Evolutionary conservation across 1,140 invertebrate species (phyloP), one percentile per base, ranked within the genome.

Genomic region (Euborellia annulipes): DNA sequence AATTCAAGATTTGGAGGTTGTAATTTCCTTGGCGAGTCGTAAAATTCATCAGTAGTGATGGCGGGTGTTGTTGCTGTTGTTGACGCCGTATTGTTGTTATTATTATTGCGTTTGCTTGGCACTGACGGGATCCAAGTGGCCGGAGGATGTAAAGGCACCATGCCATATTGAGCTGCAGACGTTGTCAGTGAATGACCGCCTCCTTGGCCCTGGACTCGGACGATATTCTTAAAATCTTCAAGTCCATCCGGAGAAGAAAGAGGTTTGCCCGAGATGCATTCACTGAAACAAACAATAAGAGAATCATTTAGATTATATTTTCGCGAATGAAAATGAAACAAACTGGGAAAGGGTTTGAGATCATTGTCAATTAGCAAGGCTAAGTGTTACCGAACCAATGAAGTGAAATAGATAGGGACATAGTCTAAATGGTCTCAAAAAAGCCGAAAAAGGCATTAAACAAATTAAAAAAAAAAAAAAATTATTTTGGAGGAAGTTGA

Each of bases 251-350:
- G 47, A 30, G 45, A 52, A 22, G 51, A 46, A 34, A 71, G 62
- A 8, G 76, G 73, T 48, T 71, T 74, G 36, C 90, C 91, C 43
- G 88, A 88, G 50, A 85, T 82, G 61, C 90, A 94, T 62, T 92
- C 86, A 46, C 85, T 90, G 51, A 72, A 66, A 8, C 60, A 63
- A 47, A 71, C 64, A 53, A 71, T 70, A 21, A 66, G 64, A 13
- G 60, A 61, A 23, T 61, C 59, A 11, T 52, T 50, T 45, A 52
- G 55, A 40, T 36, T 42, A 42, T 50, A 19, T 22, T 43, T 48
- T 18, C 50, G 46, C n/a, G n/a, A n/a, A n/a, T n/a, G n/a, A n/a
- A n/a, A n/a, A n/a, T n/a, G n/a, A n/a, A n/a, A n/a, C n/a, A n/a
- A n/a, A n/a, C n/a, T n/a, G n/a, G n/a, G n/a, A n/a, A n/a, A n/a